Evolutionary conservation across 2,113 vertebrate genomes (phyloP).

Genomic region (Chunga burmeisteri): DNA sequence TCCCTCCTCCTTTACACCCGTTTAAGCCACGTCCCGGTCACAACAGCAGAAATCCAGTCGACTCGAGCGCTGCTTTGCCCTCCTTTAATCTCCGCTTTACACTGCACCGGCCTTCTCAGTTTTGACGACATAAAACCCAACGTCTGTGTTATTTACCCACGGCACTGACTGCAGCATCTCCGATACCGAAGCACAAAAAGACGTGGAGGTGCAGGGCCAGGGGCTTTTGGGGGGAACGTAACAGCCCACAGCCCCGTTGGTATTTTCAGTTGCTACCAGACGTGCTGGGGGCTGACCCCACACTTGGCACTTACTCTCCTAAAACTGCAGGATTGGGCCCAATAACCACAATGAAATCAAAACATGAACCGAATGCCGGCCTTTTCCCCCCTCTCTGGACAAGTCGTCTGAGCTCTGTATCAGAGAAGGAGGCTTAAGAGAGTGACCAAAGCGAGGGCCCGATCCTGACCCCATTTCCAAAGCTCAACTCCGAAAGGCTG

Average conservation of each 20-base stretch:
- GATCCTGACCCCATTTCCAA: background rate
- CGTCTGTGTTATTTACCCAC: fast-evolving
- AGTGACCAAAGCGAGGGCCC: background rate
- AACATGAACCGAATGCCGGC: fast-evolving
- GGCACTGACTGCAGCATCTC: background rate
- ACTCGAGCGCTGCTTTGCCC: background rate
- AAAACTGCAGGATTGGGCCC: background rate
- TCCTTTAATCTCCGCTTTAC: background rate
- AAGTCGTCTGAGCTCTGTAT: fast-evolving
- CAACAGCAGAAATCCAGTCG: background rate
- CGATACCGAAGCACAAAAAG: background rate
- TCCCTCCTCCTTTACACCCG: background rate
- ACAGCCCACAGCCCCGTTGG: background rate
- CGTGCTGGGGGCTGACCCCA: background rate
- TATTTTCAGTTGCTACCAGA: background rate
- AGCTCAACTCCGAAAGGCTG: background rate
- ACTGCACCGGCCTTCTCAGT: background rate
- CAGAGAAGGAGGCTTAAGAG: background rate
- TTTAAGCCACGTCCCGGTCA: background rate
- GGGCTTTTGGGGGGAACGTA: background rate
- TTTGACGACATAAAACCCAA: background rate
- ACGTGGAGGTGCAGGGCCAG: background rate
- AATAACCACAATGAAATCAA: background rate
- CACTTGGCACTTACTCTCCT: background rate
- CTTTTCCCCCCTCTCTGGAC: background rate